Conservation (phyloP, 2,113 vertebrate genomes). For the Prietella phreatophila region DNA sequence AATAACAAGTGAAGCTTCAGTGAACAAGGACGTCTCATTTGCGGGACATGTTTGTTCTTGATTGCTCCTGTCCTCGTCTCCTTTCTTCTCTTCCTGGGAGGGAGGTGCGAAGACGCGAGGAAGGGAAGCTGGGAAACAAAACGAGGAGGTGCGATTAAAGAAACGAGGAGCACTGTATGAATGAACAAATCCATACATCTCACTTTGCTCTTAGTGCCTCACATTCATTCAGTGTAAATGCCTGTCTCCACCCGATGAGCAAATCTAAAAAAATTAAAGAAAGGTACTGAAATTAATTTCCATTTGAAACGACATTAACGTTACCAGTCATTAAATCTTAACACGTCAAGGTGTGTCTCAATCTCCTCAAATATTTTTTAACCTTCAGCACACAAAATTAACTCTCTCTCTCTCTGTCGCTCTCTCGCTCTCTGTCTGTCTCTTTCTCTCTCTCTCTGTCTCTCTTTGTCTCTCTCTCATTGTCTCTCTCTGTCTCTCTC, state of each 20-base stretch:
- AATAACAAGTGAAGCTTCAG: not conserved
- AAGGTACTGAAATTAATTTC: not conserved
- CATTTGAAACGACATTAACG: not conserved
- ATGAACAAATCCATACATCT: conserved; percentile 7
- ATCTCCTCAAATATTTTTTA: conserved; percentile 3
- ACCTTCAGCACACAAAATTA: not conserved
- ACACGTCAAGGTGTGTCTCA: not conserved
- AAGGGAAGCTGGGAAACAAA: not conserved
- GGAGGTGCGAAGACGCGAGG: not conserved
- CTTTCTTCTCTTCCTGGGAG: not conserved
- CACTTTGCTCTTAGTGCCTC: conserved; percentile 17
- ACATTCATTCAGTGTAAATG: conserved; percentile 1
- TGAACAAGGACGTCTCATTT: not conserved
- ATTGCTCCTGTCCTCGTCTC: not conserved
- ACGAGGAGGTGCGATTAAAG: conserved; percentile 6
- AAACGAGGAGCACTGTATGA: not conserved
- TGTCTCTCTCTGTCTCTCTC: not conserved
- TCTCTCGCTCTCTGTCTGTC: not conserved
- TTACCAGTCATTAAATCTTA: conserved; percentile 24
- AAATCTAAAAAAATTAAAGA: not conserved
- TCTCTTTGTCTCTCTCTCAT: not conserved
- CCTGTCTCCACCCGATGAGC: conserved; percentile 12
- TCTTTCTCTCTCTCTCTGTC: not conserved
- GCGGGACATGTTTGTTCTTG: not conserved
- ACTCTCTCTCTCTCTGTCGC: not conserved